These are phyloP conservation scores for Tiliacea aurago DNA, from an alignment of 2,888 invertebrate genomes.

Conservation along the genomic window DNA sequence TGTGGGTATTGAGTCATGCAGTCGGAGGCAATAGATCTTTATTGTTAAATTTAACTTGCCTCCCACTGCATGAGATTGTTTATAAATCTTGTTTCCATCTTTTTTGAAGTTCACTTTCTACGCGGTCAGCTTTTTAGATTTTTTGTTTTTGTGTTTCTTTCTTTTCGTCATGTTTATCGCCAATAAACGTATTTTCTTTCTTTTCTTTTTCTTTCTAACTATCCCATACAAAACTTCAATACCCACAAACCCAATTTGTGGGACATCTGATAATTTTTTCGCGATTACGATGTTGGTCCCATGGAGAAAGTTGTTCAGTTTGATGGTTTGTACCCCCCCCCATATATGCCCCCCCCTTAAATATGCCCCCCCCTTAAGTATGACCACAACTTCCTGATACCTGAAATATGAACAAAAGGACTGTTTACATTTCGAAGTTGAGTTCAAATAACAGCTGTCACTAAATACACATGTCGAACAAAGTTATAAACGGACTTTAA, in stretches of 20 bases:
- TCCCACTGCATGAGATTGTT: too few species aligned
- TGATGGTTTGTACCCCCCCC: background rate
- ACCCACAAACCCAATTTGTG: background rate
- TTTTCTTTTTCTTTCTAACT: too few species aligned
- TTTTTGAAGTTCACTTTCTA: too few species aligned
- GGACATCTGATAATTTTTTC: background rate
- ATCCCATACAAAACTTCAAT: background rate
- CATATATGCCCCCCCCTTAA: too few species aligned
- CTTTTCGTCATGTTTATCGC: too few species aligned
- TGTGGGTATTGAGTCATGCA: too few species aligned
- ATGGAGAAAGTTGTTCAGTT: background rate
- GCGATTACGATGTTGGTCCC: background rate
- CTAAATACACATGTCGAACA: background rate
- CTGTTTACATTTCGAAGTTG: background rate
- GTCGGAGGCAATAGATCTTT: too few species aligned
- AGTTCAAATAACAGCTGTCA: background rate
- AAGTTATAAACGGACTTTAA: slow-evolving; percentile 11
- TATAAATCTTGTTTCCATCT: too few species aligned
- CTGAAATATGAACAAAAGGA: background rate
- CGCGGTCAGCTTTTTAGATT: too few species aligned
- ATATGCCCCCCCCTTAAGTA: background rate
- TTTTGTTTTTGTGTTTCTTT: too few species aligned
- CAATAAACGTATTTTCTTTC: too few species aligned
- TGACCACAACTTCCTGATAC: background rate
- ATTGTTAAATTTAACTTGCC: too few species aligned